Base-by-base conservation (phyloP, 1,140 invertebrate species). In the Ceratitis capitata region DNA sequence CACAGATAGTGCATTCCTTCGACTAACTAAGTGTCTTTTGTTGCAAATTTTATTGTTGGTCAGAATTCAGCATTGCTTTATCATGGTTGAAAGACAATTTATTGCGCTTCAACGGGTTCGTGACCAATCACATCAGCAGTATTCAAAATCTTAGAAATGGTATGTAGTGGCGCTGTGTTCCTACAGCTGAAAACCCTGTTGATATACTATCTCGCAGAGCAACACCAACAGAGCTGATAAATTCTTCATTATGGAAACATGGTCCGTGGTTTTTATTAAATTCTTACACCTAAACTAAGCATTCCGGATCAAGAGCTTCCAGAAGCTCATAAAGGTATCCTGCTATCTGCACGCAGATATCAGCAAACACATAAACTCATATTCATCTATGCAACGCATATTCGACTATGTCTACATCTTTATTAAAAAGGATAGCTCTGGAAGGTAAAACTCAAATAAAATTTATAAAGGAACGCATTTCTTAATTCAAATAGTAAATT, bases 191-290 rank as follows among this genome's bases (percentile, higher is more conserved):
- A 16, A 92, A 92, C 86, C 90, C 90, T 5, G 89, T 91, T 0
- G 92, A 93, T 78, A 74, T 89, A 4, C 78, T 89, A 1, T 92
- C 91, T 0, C 82, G 90, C 29, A 90, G 90, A 0, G n/a, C 87
- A 51, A 26, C 49, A 4, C 84, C 89, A 1, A 26, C 29, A 39
- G 82, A 91, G 29, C 74, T 92, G 2, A 47, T 86, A 19, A 85
- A 88, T n/a, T 69, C 64, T 32, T 32, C 45, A 9, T 29, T 91
- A 78, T 92, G 92, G 92, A 92, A 88, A 88, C 2, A 87, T 26
- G 91, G 92, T 16, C 91, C 92, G 56, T n/a, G 51, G 0, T 89
- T 86, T 84, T 64, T 86, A 45, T 9, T 29, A 6, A 19, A 42
- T 42, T 26, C 6, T 10, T 26, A 29, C 7, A 14, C 58, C 58